Conservation (phyloP, 2,888 invertebrate species). For the Apodemia hepburni region DNA sequence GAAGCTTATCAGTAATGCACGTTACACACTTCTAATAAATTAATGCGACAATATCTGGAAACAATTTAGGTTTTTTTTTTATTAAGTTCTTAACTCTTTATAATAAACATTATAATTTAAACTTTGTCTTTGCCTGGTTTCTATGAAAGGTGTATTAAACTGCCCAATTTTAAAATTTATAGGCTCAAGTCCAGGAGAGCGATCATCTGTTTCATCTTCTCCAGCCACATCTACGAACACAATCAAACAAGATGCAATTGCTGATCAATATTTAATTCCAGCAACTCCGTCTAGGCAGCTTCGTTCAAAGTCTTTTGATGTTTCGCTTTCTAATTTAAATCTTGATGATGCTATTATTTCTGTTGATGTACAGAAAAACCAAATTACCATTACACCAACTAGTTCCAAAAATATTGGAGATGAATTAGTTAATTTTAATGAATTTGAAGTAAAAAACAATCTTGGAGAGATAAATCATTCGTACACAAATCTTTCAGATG, state of each 20-base stretch:
- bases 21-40: neutral
- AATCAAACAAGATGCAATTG: slow-evolving; percentile 48
- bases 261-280: slow-evolving; percentile 61
- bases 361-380: slow-evolving; percentile 62
- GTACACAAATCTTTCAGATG: slow-evolving; percentile 64
- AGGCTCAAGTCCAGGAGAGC: slow-evolving; percentile 72
- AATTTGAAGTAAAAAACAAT: slow-evolving; percentile 58
- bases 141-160: neutral
- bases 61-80: neutral
- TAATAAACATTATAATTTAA: neutral
- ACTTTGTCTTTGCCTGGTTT: neutral
- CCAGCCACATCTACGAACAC: slow-evolving; percentile 56
- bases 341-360: slow-evolving; percentile 66
- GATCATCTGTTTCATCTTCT: slow-evolving; percentile 62
- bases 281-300: slow-evolving; percentile 60
- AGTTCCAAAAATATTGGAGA: slow-evolving; percentile 46
- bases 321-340: slow-evolving; percentile 57
- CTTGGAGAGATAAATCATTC: slow-evolving; percentile 59
- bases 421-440: slow-evolving; percentile 46
- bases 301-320: slow-evolving; percentile 80
- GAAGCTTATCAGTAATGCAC: no score
- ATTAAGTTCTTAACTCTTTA: neutral
- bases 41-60: neutral
- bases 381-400: slow-evolving; percentile 68
- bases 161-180: slow-evolving; percentile 40